Evolutionary conservation across 2,888 invertebrate genomes (phyloP).

Genomic region (Ochropleura leucogaster): DNA sequence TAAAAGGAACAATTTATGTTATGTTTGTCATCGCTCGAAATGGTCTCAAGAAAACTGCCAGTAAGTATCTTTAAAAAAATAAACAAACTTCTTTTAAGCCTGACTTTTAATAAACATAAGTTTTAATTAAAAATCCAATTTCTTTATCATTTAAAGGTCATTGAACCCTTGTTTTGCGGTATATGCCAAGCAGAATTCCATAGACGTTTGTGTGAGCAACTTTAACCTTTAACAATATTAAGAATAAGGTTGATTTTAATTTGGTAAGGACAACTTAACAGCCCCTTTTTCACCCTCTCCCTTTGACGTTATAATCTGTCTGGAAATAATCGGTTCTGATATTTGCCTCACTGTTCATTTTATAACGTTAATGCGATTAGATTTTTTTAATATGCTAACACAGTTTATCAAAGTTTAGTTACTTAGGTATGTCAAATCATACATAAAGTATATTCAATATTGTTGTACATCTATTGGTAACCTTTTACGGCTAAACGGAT

Average conservation of each 20-base stretch:
- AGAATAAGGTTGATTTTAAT: conserved; percentile 52
- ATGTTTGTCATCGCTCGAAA: not conserved
- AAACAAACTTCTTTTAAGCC: conserved; percentile 32
- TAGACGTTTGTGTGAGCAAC: not conserved
- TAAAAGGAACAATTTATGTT: conserved; percentile 16
- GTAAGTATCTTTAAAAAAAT: conserved; percentile 11
- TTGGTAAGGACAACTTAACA: conserved; percentile 37
- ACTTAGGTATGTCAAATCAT: not conserved
- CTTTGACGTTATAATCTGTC: conserved; percentile 81
- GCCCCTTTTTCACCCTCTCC: conserved; percentile 78
- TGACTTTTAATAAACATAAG: conserved; percentile 14
- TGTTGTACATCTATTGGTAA: too few species aligned
- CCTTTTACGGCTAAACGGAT: too few species aligned
- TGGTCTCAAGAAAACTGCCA: conserved; percentile 24
- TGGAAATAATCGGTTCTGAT: conserved; percentile 84
- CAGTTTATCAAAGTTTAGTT: not conserved
- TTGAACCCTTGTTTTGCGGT: conserved; percentile 58
- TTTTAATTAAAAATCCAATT: conserved; percentile 47
- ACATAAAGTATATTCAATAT: too few species aligned
- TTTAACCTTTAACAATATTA: not conserved
- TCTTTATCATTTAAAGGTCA: conserved; percentile 51
- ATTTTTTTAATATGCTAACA: conserved; percentile 32
- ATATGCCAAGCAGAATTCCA: conserved; percentile 37
- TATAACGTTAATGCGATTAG: conserved; percentile 68
- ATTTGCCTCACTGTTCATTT: conserved; percentile 69